Conservation (phyloP, 2,888 invertebrate species). For the Dicranocentrus wangi region DNA sequence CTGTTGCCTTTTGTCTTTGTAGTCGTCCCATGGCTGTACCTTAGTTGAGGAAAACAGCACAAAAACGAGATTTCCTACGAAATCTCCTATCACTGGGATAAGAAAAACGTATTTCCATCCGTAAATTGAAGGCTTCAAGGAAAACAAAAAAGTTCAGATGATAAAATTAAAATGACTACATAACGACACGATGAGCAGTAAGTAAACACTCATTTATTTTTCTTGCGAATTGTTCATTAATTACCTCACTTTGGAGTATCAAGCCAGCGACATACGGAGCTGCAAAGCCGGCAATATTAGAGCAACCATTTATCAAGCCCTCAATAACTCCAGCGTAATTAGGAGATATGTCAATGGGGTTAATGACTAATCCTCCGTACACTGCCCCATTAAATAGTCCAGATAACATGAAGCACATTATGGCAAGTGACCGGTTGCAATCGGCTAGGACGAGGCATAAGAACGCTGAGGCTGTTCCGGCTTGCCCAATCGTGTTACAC, state of each 20-base stretch:
- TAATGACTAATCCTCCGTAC: constrained; percentile 51
- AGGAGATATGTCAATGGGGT: constrained; percentile 51
- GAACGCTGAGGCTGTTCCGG: constrained; percentile 41
- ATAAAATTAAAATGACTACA: neutral
- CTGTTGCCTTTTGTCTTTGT: constrained; percentile 16
- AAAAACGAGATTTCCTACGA: constrained; percentile 82
- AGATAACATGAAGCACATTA: constrained; percentile 31
- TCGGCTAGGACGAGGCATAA: constrained; percentile 37
- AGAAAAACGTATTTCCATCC: constrained; percentile 89
- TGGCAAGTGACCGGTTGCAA: constrained; percentile 43
- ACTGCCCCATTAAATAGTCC: constrained; percentile 49
- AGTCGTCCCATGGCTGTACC: constrained; percentile 83
- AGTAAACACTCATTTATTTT: too few species aligned
- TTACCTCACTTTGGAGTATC: constrained; percentile 43
- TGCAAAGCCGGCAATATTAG: constrained; percentile 52
- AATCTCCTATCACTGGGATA: constrained; percentile 83
- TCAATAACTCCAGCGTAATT: constrained; percentile 56
- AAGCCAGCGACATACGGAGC: constrained; percentile 48
- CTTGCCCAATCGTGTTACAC: constrained; percentile 84
- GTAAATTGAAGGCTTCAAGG: constrained; percentile 74
- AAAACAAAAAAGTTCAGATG: constrained; percentile 2
- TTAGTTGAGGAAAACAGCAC: constrained; percentile 84
- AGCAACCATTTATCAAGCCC: constrained; percentile 46
- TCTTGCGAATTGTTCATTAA: too few species aligned
- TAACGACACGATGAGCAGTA: too few species aligned